Conservation (phyloP, 2,113 vertebrate genomes). For the Chionodraco myersi region DNA sequence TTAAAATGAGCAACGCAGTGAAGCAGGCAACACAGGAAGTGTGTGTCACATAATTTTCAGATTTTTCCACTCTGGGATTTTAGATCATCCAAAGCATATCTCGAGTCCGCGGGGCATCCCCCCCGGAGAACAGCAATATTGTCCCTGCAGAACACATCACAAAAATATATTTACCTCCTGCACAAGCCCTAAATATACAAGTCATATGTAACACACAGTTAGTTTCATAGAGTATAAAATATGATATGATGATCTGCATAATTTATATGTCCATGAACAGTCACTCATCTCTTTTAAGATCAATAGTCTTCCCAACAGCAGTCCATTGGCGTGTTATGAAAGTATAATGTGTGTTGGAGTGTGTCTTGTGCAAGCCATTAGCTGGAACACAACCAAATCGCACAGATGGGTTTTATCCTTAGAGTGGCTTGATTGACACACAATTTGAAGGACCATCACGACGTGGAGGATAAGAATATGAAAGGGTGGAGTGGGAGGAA, state of each 20-base stretch:
- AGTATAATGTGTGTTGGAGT: not conserved
- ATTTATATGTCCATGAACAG: not conserved
- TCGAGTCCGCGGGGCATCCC: not conserved
- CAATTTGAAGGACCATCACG: slow-evolving; percentile 11
- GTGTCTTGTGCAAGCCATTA: slow-evolving; percentile 6
- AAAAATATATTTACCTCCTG: not conserved
- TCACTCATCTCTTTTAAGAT: not conserved
- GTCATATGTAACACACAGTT: not conserved
- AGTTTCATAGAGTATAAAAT: not conserved
- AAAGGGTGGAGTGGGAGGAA: not conserved
- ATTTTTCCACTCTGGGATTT: not conserved
- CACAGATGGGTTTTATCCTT: not conserved
- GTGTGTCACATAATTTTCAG: slow-evolving; percentile 8
- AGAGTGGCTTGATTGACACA: slow-evolving; percentile 16
- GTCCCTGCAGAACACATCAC: not conserved
- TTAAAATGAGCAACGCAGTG: slow-evolving; percentile 33
- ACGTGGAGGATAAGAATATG: not conserved
- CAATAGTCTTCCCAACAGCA: not conserved
- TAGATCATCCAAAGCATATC: not conserved
- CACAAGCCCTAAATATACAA: not conserved
- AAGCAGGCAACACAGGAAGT: slow-evolving; percentile 1
- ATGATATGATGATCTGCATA: not conserved
- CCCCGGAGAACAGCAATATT: slow-evolving; percentile 10
- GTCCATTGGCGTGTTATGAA: slow-evolving; percentile 2
- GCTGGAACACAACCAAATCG: not conserved